phyloP scores from a whole-genome alignment of 2,797 vertebrate species.

The Austrolebias charrua region DNA sequence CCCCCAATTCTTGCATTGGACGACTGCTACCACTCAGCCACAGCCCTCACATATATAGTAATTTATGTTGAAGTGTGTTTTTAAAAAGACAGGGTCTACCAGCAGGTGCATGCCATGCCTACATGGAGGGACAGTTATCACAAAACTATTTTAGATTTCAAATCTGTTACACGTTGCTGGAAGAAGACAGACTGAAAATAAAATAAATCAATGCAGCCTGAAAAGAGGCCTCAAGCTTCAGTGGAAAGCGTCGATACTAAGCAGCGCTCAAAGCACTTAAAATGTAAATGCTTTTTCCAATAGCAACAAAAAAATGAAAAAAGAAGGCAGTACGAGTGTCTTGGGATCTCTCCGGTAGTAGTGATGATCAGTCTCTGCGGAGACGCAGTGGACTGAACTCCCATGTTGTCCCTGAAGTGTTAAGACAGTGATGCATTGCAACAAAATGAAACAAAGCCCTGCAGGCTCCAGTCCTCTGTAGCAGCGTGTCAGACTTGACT shows the following conservation, averaged over 20 bases:
- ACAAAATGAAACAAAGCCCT: slow-evolving; percentile 21
- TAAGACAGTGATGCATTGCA: slow-evolving; percentile 36
- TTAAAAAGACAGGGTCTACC: neutral
- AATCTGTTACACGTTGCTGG: slow-evolving; percentile 48
- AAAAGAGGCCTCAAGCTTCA: slow-evolving; percentile 34
- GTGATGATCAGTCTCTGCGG: slow-evolving; percentile 31
- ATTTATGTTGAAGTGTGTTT: too few relatives aligned
- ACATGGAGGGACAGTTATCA: slow-evolving; percentile 29
- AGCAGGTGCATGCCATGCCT: slow-evolving; percentile 15
- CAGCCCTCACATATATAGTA: too few relatives aligned
- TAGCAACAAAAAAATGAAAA: slow-evolving; percentile 27
- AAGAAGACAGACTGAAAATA: neutral
- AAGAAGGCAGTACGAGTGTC: slow-evolving; percentile 32
- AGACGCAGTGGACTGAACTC: slow-evolving; percentile 13
- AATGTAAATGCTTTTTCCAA: slow-evolving; percentile 66
- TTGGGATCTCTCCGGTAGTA: slow-evolving; percentile 34
- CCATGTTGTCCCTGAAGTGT: slow-evolving; percentile 1
- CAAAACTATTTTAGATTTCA: slow-evolving; percentile 41
- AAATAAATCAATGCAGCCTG: slow-evolving; percentile 55
- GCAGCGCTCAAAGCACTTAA: slow-evolving; percentile 56
- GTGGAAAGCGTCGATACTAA: slow-evolving; percentile 57
- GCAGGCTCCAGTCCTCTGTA: slow-evolving; percentile 10
- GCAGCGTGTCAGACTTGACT: slow-evolving; percentile 1
- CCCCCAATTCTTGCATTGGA: too few relatives aligned
- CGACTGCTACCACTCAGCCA: too few relatives aligned